Base-by-base conservation (phyloP, 2,113 vertebrate genomes). In the Trichechus manatus region DNA sequence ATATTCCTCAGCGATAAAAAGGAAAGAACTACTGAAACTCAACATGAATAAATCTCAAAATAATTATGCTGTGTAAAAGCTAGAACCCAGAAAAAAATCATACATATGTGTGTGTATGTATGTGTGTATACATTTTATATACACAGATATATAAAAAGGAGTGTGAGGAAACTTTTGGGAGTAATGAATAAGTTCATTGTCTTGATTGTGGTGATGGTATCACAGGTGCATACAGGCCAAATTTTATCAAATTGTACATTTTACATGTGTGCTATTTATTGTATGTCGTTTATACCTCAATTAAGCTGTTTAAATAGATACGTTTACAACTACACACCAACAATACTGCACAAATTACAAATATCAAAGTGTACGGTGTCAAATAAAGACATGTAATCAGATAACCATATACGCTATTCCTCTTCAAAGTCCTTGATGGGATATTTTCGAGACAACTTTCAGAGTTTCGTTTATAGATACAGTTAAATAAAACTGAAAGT, bases 261-360 rank as follows among this genome's bases (percentile, higher is more conserved):
- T 74, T 61, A 68, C 79, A 42, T 80, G 33, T 47, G 23, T 64
- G n/a, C 11, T 92, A 27, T 66, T 93, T 56, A 79, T 47, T 70
- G n/a, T 68, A 59, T 50, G 44, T 61, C 25, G 44, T 70, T 91
- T 64, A 89, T 11, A 42, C 1, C 56, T 33, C 50, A 95, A 56
- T 70, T 72, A 91, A 96, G 39, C 25, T 94, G 39, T 66, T 79
- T 88, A 95, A 81, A 59, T 61, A 78, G 83, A 74, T 63, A 47
- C 42, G 56, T 15, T 23, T 61, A 85, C 13, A 97, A 80, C 27
- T 59, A 50, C 33, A 85, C 9, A 93, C 47, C 56, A 63, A 33
- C 91, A 94, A 31, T 6, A 82, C 70, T 36, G 36, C 44, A 96
- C 80, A 47, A 95, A 94, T 82, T 68, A 86, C 39, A 93, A 92